Evolutionary conservation across 2,888 invertebrate genomes (phyloP), one percentile per base, ranked within the genome.

Genomic region (Fragum fragum): DNA sequence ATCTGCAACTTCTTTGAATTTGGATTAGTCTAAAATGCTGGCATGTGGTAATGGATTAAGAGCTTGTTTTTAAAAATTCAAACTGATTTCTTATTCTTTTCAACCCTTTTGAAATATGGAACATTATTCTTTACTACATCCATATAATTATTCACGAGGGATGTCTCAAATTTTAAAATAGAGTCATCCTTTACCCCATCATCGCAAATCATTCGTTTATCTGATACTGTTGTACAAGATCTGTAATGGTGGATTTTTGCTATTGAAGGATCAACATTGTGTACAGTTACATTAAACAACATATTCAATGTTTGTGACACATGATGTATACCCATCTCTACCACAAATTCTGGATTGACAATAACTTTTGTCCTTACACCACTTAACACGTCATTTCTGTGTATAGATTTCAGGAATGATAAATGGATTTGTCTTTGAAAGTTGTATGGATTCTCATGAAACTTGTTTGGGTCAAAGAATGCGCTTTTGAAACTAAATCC

Each of bases 281-380:
- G n/a, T 1, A 63, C 63, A 16, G 52, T 52, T 18, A 73, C 36
- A 18, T 78, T 63, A 57, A 21, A 14, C 9, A 52, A 28, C 11
- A 57, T 63, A 55, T 71, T 61, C 1, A 77, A 16, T 18, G 73
- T 55, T 21, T 76, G 68, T 53, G 79, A 79, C 1, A 92, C 83
- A 75, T 93, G 93, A 72, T 93, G 93, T 28, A 93, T 92, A 3
- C 93, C 93, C 74, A 92, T 76, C 74, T 92, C 91, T 68, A 89
- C 88, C 3, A 92, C 85, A 47, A 73, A 80, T 7, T 86, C 77
- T 2, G 92, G 90, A 55, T 83, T 76, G 3, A 92, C 89, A 9
- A 93, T 82, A 11, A 92, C 70, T 76, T 93, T 93, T 0, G 89
- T 88, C 47, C 92, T 79, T 0, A 83, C 74, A 11, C 28, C 39